Conservation (phyloP, 2,888 invertebrate genomes). For the Drosophila mettleri region DNA sequence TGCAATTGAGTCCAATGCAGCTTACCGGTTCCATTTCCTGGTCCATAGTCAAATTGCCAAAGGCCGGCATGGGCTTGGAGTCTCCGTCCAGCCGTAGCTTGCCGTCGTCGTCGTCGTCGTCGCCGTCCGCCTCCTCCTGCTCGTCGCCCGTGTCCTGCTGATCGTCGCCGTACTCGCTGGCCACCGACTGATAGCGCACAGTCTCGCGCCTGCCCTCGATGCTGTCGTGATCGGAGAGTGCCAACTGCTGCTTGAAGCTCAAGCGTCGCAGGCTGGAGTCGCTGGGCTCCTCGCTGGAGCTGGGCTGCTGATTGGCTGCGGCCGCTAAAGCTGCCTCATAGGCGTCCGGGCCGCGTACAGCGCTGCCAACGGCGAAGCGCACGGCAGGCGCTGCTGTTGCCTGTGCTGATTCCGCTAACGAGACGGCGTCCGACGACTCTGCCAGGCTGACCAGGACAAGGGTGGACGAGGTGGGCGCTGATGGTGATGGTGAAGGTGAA, state of each 20-base stretch:
- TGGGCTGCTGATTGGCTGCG: slow-evolving; percentile 62
- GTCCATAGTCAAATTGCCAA: slow-evolving; percentile 84
- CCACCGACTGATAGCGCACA: slow-evolving; percentile 79
- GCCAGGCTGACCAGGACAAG: slow-evolving; percentile 53
- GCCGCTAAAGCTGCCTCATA: slow-evolving; percentile 54
- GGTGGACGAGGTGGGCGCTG: slow-evolving; percentile 27
- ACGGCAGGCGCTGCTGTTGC: slow-evolving; percentile 45
- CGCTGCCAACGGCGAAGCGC: slow-evolving; percentile 83
- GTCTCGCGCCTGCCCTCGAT: slow-evolving; percentile 82
- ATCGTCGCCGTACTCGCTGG: slow-evolving; percentile 85
- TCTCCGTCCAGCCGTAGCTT: not conserved
- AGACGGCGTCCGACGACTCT: slow-evolving; percentile 61
- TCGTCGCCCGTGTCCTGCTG: slow-evolving; percentile 39
- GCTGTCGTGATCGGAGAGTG: slow-evolving; percentile 86
- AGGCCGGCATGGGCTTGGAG: slow-evolving; percentile 85
- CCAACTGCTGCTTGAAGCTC: slow-evolving; percentile 86
- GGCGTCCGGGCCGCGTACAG: slow-evolving; percentile 73
- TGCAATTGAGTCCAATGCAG: slow-evolving; percentile 23
- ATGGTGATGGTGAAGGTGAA: too few relatives aligned
- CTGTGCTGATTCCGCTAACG: slow-evolving; percentile 80
- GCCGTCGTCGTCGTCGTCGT: too few relatives aligned
- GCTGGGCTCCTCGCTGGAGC: slow-evolving; percentile 80
- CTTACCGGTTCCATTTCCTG: slow-evolving; percentile 85
- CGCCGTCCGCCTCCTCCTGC: slow-evolving; percentile 27
- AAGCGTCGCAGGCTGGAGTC: slow-evolving; percentile 86